Percentiles rank a stretch among this genome's conserved stretches.
Evolutionary conservation across 2,113 vertebrate genomes (phyloP).

Genomic region (Lamprologus tigripictilis): DNA sequence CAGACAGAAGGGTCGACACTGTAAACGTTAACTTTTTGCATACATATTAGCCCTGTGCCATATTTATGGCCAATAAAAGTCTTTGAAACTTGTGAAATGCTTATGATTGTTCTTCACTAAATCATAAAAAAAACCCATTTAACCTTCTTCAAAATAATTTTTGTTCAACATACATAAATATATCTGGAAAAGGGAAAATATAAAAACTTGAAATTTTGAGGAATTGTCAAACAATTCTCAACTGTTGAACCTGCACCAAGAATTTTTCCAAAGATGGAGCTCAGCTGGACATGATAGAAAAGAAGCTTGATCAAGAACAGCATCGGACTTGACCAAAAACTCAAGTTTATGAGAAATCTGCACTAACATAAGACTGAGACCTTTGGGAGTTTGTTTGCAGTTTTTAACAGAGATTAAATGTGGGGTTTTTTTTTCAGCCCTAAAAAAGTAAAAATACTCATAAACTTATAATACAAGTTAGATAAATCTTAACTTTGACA

Average conservation of each 20-base stretch:
- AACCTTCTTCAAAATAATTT: neutral
- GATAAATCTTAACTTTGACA: neutral
- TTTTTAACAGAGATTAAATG: neutral
- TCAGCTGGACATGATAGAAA: neutral
- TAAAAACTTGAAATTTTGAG: neutral
- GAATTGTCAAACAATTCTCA: neutral
- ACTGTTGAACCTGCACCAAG: neutral
- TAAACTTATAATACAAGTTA: neutral
- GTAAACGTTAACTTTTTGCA: neutral
- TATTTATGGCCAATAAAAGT: neutral
- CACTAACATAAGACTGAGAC: neutral
- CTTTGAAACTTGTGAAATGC: neutral
- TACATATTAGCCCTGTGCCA: neutral
- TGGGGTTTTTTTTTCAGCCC: rapidly evolving
- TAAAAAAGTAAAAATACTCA: neutral
- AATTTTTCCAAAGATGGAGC: neutral
- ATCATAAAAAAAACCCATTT: neutral
- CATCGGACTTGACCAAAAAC: neutral
- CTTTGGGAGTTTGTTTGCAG: neutral
- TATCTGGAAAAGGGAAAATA: neutral
- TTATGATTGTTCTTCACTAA: neutral
- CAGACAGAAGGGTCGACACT: neutral
- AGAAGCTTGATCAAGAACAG: neutral
- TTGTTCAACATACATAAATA: neutral
- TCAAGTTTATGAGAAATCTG: neutral